A percentile compares a stretch with the other conserved stretches of the same genome.
Evolutionary conservation across 2,888 invertebrate species (phyloP).

Genomic region (Dinocampus coccinellae): DNA sequence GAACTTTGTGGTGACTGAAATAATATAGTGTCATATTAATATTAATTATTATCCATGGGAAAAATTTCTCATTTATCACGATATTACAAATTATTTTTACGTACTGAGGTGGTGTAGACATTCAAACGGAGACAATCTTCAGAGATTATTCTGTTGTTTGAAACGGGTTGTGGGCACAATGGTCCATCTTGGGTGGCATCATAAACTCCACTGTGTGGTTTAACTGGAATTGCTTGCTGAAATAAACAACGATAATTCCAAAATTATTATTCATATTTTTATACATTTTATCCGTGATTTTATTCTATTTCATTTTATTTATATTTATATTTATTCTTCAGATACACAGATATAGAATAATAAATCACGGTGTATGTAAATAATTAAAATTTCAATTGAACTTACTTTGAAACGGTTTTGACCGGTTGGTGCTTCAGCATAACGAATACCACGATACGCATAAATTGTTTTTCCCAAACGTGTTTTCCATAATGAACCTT

Average conservation of each 20-base stretch:
- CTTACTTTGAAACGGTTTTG: conserved; percentile 54
- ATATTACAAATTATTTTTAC: background rate
- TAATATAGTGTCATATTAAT: too few species aligned
- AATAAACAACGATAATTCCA: background rate
- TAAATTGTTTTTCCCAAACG: conserved; percentile 52
- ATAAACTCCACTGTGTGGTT: conserved; percentile 70
- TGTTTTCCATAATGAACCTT: conserved; percentile 51
- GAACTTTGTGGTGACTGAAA: too few species aligned
- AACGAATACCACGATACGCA: conserved; percentile 56
- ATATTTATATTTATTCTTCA: background rate
- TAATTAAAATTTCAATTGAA: background rate
- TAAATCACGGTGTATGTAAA: background rate
- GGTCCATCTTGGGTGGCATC: conserved; percentile 74
- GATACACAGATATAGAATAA: too few species aligned
- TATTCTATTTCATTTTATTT: too few species aligned
- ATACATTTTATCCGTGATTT: background rate
- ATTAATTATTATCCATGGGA: too few species aligned
- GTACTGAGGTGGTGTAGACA: conserved; percentile 73
- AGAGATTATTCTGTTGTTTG: conserved; percentile 53
- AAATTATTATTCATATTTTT: conserved; percentile 11
- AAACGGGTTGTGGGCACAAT: conserved; percentile 71
- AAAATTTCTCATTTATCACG: background rate
- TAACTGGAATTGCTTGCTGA: conserved; percentile 72
- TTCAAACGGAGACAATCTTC: conserved; percentile 79
- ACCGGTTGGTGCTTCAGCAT: conserved; percentile 55